phyloP scores from a whole-genome alignment of 2,888 invertebrate genomes.

The Proisotoma minuta region DNA sequence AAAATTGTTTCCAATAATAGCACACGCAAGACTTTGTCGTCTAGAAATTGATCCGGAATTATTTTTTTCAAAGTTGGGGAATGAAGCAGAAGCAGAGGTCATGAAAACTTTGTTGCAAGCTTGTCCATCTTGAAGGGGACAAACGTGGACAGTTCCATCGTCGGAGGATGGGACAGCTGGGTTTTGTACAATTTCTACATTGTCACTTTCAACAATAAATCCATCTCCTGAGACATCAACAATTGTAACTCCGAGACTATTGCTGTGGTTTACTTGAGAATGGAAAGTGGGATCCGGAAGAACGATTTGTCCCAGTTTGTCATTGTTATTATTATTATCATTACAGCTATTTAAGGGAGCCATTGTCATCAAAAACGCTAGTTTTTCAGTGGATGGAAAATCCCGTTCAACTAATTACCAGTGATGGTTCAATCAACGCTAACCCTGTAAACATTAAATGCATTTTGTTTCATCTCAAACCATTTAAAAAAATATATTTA shows the following conservation, averaged over 20 bases:
- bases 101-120: slow-evolving; percentile 23
- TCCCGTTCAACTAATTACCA: too few species aligned
- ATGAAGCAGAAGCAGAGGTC: slow-evolving; percentile 27
- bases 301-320: too few species aligned
- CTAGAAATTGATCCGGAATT: background rate
- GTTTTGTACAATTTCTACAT: background rate
- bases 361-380: too few species aligned
- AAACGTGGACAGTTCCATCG: background rate
- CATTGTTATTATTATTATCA: too few species aligned
- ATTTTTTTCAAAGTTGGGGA: background rate
- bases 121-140: background rate
- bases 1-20: slow-evolving; percentile 22
- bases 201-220: slow-evolving; percentile 2
- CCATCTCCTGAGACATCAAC: background rate
- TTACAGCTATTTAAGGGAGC: too few species aligned
- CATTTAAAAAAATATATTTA: too few species aligned
- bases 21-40: background rate
- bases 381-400: too few species aligned
- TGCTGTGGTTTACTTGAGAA: too few species aligned
- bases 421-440: too few species aligned
- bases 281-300: too few species aligned
- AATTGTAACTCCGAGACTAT: background rate
- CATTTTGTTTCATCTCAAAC: too few species aligned
- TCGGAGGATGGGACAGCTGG: background rate
- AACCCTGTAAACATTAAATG: too few species aligned